Conservation (phyloP, 30 jellyfish, hydroid and myxozoan genomes). For the Pseudorhiza aurosa region DNA sequence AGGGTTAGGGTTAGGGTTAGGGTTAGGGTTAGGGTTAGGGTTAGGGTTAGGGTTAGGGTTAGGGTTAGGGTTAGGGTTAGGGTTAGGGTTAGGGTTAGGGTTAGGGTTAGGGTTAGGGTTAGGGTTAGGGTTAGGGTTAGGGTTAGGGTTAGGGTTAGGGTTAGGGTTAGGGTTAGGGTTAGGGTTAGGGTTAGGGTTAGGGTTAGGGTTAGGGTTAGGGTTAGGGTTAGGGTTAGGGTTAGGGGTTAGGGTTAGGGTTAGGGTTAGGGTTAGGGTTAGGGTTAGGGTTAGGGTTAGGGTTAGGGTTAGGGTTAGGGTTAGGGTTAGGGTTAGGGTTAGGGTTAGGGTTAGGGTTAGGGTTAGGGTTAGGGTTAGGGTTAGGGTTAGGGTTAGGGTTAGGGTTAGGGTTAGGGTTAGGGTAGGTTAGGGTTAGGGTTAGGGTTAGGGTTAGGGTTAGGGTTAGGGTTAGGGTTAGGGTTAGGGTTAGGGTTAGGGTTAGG, state of each 20-base stretch:
- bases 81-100: conserved; percentile 30
- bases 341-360: conserved; percentile 32
- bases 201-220: conserved; percentile 4
- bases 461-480: conserved; percentile 31
- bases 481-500: conserved; percentile 38
- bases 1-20: background rate
- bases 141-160: conserved; percentile 9
- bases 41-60: background rate
- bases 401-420: conserved; percentile 39
- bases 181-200: conserved; percentile 15
- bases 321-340: conserved; percentile 14
- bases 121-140: conserved; percentile 12
- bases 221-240: background rate
- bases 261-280: background rate
- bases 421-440: conserved; percentile 27
- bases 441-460: conserved; percentile 38
- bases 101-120: conserved; percentile 2
- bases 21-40: conserved; percentile 2
- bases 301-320: background rate
- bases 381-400: conserved; percentile 17
- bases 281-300: background rate
- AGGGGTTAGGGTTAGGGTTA: background rate
- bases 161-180: background rate
- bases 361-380: conserved; percentile 23
- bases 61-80: background rate